Base-by-base conservation (phyloP, 2,797 vertebrate species). In the Rhadinocentrus ornatus region DNA sequence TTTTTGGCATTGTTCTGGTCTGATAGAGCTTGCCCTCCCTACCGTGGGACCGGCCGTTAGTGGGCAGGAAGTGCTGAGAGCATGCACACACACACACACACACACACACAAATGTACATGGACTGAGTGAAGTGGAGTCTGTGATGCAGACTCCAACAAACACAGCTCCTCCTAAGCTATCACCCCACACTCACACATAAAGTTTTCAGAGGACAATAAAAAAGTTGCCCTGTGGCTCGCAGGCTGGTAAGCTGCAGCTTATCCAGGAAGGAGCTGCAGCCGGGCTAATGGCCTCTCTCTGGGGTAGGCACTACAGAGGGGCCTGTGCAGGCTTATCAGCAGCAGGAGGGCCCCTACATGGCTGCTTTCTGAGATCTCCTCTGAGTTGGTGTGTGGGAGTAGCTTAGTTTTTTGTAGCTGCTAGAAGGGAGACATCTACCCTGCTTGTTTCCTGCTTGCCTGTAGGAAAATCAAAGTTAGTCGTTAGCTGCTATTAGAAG, bases 1-100 rank as follows among this genome's bases (percentile, higher is more conserved):
- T 63, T 89, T 90, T 90, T 88, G 87, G 87, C 82, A 90, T 92
- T 93, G 91, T 92, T 93, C 91, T 90, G 81, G 86, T 90, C 84
- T 52, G 73, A 69, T 86, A 86, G 85, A 86, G 81, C 86, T 87
- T 70, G 7, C 85, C 83, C 86, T 90, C 75, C 85, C 91, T 86
- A 89, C 90, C 88, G 81, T 93, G 92, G 90, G 92, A 93, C 90
- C 79, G 69, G 77, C 86, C 78, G 69, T 91, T 92, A 91, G 87
- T 76, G 71, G 80, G 85, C 91, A 94, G 93, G 91, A 94, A 94
- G 87, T 86, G 86, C 86, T 69, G 69, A 80, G 80, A 90, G 88
- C 72, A 69, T 18, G 4, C 15, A 20, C 20, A n/a, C 44, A 46
- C 44, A 41, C 74, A 83, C 63, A 29, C 24, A 76, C 46, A 11